Percentiles rank a stretch among this genome's conserved stretches.
Conservation (phyloP, 2,888 invertebrate genomes). For the Mantis religiosa region DNA sequence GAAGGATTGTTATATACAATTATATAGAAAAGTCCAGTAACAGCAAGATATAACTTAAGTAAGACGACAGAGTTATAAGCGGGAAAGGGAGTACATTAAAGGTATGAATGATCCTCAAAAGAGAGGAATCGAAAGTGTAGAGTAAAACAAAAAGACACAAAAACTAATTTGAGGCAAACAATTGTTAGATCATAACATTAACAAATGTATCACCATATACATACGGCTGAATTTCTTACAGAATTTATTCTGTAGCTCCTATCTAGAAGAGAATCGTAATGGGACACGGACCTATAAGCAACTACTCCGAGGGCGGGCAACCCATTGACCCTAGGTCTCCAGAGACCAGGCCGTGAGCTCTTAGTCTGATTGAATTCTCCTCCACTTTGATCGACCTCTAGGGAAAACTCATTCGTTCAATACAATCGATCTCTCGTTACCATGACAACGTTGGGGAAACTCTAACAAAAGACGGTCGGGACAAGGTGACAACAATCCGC, state of each 20-base stretch:
- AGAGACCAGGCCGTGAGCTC: not conserved
- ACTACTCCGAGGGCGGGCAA: not conserved
- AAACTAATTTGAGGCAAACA: no score
- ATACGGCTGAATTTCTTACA: not conserved
- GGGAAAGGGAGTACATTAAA: no score
- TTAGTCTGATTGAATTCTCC: constrained; percentile 2
- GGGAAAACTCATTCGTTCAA: not conserved
- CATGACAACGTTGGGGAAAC: not conserved
- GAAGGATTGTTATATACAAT: no score
- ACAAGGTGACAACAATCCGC: not conserved
- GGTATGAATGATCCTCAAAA: no score
- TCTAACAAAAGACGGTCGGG: not conserved
- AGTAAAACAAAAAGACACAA: no score
- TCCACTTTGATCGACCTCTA: not conserved
- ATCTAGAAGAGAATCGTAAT: not conserved
- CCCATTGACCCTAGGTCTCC: not conserved
- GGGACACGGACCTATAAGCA: not conserved
- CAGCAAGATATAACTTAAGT: no score
- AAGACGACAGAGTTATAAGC: no score
- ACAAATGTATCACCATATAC: no score
- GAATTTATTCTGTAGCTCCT: not conserved
- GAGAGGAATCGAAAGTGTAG: no score
- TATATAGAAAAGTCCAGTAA: no score
- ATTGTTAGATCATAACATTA: no score
- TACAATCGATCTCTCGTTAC: not conserved